Conservation (phyloP, 2,113 vertebrate species). For the Urocolius indicus region DNA sequence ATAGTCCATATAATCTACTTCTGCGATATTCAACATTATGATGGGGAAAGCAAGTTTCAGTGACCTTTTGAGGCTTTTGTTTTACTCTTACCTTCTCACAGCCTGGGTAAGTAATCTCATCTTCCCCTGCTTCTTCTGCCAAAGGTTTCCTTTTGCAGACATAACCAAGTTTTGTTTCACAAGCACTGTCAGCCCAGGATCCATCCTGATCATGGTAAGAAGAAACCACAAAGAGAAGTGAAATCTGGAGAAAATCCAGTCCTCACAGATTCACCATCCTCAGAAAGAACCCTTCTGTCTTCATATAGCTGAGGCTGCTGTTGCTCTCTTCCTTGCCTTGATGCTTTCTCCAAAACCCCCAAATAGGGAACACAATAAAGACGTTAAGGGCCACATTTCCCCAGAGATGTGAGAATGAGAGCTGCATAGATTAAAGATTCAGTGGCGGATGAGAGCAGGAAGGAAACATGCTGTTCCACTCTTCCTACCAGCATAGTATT, state of each 20-base stretch:
- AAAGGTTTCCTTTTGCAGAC: conserved; percentile 90
- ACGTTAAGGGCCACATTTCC: not conserved
- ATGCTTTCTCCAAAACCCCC: not conserved
- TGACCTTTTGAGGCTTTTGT: not conserved
- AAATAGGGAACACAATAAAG: not conserved
- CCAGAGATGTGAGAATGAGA: not conserved
- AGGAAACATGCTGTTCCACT: not conserved
- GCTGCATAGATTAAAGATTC: not conserved
- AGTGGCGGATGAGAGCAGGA: not conserved
- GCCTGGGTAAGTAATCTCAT: conserved; percentile 73
- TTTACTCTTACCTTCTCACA: conserved; percentile 84
- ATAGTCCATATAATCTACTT: not conserved
- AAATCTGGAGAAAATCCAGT: not conserved
- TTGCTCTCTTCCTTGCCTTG: not conserved
- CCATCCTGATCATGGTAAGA: conserved; percentile 78
- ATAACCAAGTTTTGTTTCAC: conserved; percentile 84
- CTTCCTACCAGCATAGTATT: not conserved
- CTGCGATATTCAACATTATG: not conserved
- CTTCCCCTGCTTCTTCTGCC: conserved; percentile 55
- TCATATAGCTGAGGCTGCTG: not conserved
- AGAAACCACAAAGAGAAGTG: not conserved
- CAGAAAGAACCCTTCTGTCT: not conserved
- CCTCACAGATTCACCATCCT: not conserved
- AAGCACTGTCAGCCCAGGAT: conserved; percentile 87
- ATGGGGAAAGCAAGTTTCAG: not conserved